These are phyloP conservation scores for Harpagoxenus sublaevis DNA, from an alignment of 2,888 invertebrate species.

Conservation along the genomic window DNA sequence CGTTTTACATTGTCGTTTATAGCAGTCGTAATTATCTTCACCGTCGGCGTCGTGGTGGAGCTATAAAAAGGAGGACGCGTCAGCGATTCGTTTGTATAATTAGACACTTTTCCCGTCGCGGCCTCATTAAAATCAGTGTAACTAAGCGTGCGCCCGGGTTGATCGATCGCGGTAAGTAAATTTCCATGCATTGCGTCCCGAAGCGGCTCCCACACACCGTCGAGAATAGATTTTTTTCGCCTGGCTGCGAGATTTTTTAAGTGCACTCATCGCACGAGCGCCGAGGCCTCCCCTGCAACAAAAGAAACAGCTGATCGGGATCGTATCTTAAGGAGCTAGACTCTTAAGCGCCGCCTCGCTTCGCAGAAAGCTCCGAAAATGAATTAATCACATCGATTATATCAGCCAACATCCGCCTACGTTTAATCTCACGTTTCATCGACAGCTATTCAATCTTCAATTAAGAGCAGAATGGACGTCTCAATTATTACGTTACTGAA, in stretches of 20 bases:
- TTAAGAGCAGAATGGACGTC: conserved; percentile 16
- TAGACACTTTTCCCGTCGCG: conserved; percentile 40
- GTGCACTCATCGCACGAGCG: conserved; percentile 32
- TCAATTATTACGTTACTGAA: conserved; percentile 12
- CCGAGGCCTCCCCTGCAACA: neutral
- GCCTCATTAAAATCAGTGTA: conserved; percentile 52
- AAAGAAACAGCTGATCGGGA: conserved; percentile 49
- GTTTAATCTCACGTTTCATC: conserved; percentile 1
- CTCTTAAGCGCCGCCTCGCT: neutral
- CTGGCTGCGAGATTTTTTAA: conserved; percentile 42
- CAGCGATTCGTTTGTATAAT: conserved; percentile 52
- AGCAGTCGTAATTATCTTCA: conserved; percentile 35
- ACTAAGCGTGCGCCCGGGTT: conserved; percentile 34
- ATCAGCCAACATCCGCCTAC: neutral
- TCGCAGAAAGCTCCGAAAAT: neutral
- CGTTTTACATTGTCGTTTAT: neutral
- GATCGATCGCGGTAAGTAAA: conserved; percentile 47
- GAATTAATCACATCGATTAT: conserved; percentile 38
- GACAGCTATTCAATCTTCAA: conserved; percentile 17
- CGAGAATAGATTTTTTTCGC: conserved; percentile 46
- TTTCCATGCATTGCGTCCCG: conserved; percentile 36
- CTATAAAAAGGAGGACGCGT: conserved; percentile 44
- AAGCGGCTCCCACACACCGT: neutral
- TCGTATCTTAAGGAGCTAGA: neutral
- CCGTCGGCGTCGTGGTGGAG: neutral